phyloP scores from a whole-genome alignment of 2,797 vertebrate species.

The Monodelphis domestica region DNA sequence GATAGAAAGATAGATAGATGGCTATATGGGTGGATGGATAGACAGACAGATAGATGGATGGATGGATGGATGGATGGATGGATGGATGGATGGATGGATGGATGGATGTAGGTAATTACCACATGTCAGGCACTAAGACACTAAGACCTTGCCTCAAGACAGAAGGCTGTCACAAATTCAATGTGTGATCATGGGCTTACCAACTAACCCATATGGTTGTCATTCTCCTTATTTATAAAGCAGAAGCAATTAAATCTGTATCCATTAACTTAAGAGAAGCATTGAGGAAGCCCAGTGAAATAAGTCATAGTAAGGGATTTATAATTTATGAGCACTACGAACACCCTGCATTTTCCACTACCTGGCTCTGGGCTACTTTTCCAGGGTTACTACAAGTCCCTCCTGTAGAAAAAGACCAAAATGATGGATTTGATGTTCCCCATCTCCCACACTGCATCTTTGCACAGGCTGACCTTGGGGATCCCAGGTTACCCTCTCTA shows the following conservation, averaged over 20 bases:
- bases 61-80: too few species aligned
- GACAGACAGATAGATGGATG: too few species aligned
- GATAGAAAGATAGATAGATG: too few species aligned
- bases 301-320: neutral
- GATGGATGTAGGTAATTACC: too few species aligned
- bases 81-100: too few species aligned
- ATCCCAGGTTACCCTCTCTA: too few species aligned
- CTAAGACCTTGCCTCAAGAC: neutral
- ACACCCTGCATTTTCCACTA: too few species aligned
- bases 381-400: neutral
- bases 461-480: too few species aligned
- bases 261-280: neutral
- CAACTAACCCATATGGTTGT: neutral
- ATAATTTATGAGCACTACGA: neutral
- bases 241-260: neutral
- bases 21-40: too few species aligned
- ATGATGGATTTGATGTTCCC: neutral
- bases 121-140: neutral
- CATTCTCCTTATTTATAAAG: neutral
- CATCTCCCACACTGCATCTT: neutral
- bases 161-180: neutral
- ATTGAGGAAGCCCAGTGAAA: neutral
- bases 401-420: neutral
- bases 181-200: neutral
- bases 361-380: neutral